Percentiles rank a stretch among this genome's conserved stretches.
Conservation (phyloP, 2,888 invertebrate species). For the Folsomia candida region DNA sequence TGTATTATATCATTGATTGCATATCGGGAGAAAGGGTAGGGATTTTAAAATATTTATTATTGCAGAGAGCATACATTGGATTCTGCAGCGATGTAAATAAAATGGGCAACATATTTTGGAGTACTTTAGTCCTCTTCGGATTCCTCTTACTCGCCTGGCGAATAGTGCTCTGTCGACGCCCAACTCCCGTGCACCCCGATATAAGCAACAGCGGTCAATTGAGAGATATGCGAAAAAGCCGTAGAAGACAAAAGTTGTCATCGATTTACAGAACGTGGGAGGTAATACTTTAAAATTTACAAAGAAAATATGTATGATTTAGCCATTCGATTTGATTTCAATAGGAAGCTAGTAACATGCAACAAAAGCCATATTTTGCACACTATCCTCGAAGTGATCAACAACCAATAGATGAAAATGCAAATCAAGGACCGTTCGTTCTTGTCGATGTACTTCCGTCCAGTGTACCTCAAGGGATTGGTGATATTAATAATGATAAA, state of each 20-base stretch:
- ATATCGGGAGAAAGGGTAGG: background rate
- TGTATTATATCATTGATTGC: background rate
- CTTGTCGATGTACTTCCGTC: no score
- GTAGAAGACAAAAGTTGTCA: background rate
- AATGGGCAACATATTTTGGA: background rate
- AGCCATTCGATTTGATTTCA: background rate
- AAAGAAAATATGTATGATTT: background rate
- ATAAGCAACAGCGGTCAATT: background rate
- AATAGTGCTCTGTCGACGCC: background rate
- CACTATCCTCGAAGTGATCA: background rate
- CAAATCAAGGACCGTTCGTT: no score
- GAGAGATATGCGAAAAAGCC: background rate
- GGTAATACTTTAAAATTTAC: background rate
- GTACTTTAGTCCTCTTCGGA: background rate
- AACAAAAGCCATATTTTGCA: background rate
- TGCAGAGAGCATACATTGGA: background rate
- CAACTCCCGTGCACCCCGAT: background rate
- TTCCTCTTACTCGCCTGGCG: background rate
- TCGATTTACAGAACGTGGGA: background rate
- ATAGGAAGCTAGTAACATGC: background rate
- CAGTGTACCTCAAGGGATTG: no score
- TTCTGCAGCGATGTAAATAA: background rate
- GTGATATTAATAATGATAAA: no score
- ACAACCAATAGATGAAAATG: no score
- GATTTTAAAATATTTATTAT: background rate